Percentiles rank a stretch among this genome's conserved stretches.
These are phyloP conservation scores for Spinibarbus caldwelli DNA, from an alignment of 2,797 vertebrate genomes.

Conservation along the genomic window DNA sequence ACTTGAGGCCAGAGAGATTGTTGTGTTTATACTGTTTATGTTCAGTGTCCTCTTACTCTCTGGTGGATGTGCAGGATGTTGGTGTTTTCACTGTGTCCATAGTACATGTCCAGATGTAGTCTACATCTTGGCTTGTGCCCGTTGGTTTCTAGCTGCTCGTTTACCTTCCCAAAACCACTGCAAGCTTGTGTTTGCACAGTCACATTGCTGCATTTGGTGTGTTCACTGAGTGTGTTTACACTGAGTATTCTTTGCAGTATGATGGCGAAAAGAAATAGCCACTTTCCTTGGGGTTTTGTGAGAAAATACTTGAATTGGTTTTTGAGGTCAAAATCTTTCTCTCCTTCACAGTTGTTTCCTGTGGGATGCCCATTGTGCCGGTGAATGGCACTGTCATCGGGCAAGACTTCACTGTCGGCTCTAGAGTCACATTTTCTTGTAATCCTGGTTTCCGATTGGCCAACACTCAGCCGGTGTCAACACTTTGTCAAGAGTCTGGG, in stretches of 20 bases:
- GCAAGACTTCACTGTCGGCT: slow-evolving; percentile 92
- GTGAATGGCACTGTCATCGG: slow-evolving; percentile 90
- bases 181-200: slow-evolving; percentile 66
- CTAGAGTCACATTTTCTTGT: slow-evolving; percentile 88
- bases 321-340: slow-evolving; percentile 17
- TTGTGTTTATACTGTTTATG: background rate
- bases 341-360: slow-evolving; percentile 85
- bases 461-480: slow-evolving; percentile 74
- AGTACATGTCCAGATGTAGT: slow-evolving; percentile 66
- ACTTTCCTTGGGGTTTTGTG: slow-evolving; percentile 17
- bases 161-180: slow-evolving; percentile 14
- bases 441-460: slow-evolving; percentile 89
- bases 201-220: slow-evolving; percentile 45
- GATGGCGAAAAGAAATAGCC: no score
- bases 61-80: background rate
- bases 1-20: background rate
- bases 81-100: slow-evolving; percentile 4
- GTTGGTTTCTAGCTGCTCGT: slow-evolving; percentile 57
- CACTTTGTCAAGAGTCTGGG: slow-evolving; percentile 88
- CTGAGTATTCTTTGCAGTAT: slow-evolving; percentile 1
- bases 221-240: slow-evolving; percentile 27
- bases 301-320: background rate
- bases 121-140: slow-evolving; percentile 61
- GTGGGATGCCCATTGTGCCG: slow-evolving; percentile 89
- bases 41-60: slow-evolving; percentile 4